Conservation (phyloP, 2,888 invertebrate species). For the Pachliopta kotzebuea region DNA sequence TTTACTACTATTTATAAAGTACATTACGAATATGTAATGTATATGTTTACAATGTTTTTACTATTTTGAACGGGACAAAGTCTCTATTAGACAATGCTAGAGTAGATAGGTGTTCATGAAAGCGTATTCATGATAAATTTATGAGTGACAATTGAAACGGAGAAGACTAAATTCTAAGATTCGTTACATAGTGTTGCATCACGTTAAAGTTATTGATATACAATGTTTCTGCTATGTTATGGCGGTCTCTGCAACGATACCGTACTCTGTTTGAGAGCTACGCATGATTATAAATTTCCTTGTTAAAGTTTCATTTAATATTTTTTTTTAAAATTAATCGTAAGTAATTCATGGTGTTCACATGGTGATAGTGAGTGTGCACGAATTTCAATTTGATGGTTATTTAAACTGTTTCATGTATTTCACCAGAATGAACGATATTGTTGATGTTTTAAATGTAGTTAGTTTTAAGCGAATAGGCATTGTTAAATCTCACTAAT, state of each 20-base stretch:
- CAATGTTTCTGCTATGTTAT: conserved; percentile 63
- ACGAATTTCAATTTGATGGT: conserved; percentile 65
- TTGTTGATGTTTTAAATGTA: conserved; percentile 78
- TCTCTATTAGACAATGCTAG: conserved; percentile 77
- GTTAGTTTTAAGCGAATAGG: conserved; percentile 66
- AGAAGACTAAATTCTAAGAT: conserved; percentile 77
- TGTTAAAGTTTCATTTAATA: conserved; percentile 45
- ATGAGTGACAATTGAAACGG: conserved; percentile 76
- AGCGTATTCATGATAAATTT: conserved; percentile 69
- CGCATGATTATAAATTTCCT: conserved; percentile 44
- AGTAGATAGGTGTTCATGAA: conserved; percentile 73
- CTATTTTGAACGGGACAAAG: conserved; percentile 71
- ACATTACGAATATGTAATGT: conserved; percentile 45
- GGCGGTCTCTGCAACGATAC: conserved; percentile 43
- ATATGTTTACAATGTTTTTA: conserved; percentile 69
- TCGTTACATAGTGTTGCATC: conserved; percentile 75
- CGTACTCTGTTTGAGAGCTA: conserved; percentile 43
- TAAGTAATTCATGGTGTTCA: conserved; percentile 58
- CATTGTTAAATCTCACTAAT: conserved; percentile 81
- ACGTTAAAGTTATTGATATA: conserved; percentile 71
- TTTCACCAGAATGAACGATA: conserved; percentile 74
- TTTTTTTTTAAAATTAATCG: conserved; percentile 42
- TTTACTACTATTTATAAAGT: conserved; percentile 32
- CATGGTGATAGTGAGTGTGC: conserved; percentile 50
- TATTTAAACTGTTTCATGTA: conserved; percentile 62